Evolutionary conservation across 2,888 invertebrate species (phyloP).

Genomic region (Leucoptera coffeella): DNA sequence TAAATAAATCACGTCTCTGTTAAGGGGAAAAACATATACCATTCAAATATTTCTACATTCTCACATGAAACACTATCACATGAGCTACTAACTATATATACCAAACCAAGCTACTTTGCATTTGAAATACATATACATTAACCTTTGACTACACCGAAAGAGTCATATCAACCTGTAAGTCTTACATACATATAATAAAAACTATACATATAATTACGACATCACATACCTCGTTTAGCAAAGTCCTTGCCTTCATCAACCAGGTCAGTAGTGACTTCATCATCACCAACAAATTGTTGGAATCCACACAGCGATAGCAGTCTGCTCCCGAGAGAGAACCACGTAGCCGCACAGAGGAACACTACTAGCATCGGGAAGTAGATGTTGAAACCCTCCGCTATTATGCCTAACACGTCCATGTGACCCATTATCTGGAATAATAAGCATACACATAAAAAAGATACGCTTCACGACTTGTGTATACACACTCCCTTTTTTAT

Average conservation of each 20-base stretch:
- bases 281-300: constrained; percentile 95
- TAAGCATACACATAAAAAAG: too few species aligned
- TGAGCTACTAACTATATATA: neutral
- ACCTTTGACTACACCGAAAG: too few species aligned
- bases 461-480: too few species aligned
- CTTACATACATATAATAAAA: too few species aligned
- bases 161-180: too few species aligned
- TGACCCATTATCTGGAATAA: constrained; percentile 87
- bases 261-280: constrained; percentile 88
- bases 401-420: constrained; percentile 95
- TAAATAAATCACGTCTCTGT: too few species aligned
- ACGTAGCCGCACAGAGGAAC: constrained; percentile 83
- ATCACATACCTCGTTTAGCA: constrained; percentile 69
- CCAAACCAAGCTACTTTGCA: neutral
- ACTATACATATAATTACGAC: too few species aligned
- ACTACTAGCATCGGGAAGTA: constrained; percentile 98
- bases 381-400: constrained; percentile 97
- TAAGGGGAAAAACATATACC: too few species aligned
- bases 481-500: too few species aligned
- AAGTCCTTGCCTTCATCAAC: constrained; percentile 92
- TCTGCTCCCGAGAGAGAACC: constrained; percentile 88
- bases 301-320: constrained; percentile 87
- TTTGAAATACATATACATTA: too few species aligned
- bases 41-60: too few species aligned
- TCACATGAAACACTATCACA: too few species aligned